phyloP scores from a whole-genome alignment of 2,888 invertebrate genomes.

The Pelosia muscerda region DNA sequence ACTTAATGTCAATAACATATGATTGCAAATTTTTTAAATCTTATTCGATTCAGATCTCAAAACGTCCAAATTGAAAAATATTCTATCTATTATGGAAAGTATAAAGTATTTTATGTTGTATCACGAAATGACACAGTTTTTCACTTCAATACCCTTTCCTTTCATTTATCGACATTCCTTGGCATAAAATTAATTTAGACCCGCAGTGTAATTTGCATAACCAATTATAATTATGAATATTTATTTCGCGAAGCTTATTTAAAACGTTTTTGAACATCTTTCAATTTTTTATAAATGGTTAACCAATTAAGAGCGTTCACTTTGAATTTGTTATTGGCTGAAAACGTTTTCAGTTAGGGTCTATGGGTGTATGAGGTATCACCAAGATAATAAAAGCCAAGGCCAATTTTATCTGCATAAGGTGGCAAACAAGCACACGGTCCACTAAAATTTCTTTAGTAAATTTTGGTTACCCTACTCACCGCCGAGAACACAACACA shows the following conservation, averaged over 20 bases:
- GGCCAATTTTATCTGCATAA: too few species aligned
- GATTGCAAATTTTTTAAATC: too few species aligned
- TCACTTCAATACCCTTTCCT: background rate
- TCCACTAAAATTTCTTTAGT: too few species aligned
- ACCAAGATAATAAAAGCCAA: too few species aligned
- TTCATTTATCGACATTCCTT: background rate
- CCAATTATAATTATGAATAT: conserved; percentile 12
- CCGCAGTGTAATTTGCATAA: conserved; percentile 4
- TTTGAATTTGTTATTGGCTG: background rate
- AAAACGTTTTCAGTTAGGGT: background rate
- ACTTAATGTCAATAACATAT: too few species aligned
- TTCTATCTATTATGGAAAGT: too few species aligned
- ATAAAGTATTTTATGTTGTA: too few species aligned
- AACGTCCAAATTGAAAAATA: too few species aligned
- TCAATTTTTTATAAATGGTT: background rate
- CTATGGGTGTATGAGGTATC: background rate
- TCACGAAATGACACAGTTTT: background rate
- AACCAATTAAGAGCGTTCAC: background rate
- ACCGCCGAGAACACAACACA: too few species aligned
- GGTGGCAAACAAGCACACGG: too few species aligned
- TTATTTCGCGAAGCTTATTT: conserved; percentile 8
- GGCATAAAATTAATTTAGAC: background rate
- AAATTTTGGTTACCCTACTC: too few species aligned
- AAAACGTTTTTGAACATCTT: conserved; percentile 6
- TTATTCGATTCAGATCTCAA: too few species aligned